Conservation (phyloP, 2,888 invertebrate species). For the Cerastis rubricosa region DNA sequence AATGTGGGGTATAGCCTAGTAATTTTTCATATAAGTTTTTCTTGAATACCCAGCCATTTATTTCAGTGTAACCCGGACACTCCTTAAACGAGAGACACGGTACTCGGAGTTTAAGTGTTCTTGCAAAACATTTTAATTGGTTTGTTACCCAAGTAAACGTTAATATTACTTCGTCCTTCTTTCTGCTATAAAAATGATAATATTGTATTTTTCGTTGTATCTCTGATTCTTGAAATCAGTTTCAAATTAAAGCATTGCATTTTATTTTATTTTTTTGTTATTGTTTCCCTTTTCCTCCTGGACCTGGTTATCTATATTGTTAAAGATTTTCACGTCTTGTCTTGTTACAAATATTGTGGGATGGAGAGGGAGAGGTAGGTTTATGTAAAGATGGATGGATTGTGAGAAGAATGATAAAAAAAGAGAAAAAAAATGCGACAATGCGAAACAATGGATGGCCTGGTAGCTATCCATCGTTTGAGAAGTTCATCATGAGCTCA, state of each 20-base stretch:
- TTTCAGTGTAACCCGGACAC: neutral
- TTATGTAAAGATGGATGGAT: neutral
- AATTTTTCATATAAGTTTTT: neutral
- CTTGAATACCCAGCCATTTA: neutral
- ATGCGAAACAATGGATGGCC: too few species aligned
- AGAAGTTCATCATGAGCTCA: too few species aligned
- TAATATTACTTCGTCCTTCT: neutral
- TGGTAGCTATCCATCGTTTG: too few species aligned
- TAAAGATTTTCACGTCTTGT: neutral
- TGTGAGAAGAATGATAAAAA: too few species aligned
- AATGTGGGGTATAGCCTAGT: neutral
- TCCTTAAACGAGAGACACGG: too few species aligned
- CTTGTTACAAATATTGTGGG: too few species aligned
- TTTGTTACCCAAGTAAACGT: neutral
- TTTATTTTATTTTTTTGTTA: neutral
- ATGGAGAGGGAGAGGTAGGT: too few species aligned
- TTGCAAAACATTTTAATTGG: neutral
- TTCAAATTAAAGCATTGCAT: slow-evolving; percentile 11
- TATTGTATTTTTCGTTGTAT: too few species aligned
- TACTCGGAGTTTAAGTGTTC: too few species aligned
- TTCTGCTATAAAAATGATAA: neutral
- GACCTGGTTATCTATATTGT: neutral
- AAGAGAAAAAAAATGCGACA: too few species aligned
- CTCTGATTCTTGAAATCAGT: neutral
- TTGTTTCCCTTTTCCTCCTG: neutral